A percentile compares a stretch with the other conserved stretches of the same genome.
phyloP scores from a whole-genome alignment of 2,113 vertebrate genomes.

The Scomber colias region DNA sequence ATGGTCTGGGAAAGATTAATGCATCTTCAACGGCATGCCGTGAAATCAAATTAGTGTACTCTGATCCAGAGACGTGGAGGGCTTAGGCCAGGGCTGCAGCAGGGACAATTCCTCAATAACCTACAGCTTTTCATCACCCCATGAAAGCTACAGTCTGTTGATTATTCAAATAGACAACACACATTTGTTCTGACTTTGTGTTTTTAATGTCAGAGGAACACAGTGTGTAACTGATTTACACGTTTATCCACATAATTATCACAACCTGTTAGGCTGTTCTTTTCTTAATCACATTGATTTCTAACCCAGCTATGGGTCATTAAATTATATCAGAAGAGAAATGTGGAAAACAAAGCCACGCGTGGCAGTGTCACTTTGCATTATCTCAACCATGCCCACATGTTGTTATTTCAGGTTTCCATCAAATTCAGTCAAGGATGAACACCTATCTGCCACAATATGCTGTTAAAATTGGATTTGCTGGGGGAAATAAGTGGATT shows the following conservation, averaged over 20 bases:
- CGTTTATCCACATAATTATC: conserved; percentile 43
- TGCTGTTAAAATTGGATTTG: conserved; percentile 77
- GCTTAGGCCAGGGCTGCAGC: conserved; percentile 67
- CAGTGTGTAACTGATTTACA: conserved; percentile 19
- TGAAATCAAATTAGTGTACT: conserved; percentile 95
- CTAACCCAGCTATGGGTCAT: conserved; percentile 34
- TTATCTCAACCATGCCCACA: conserved; percentile 61
- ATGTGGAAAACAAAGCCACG: conserved; percentile 65
- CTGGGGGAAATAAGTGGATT: conserved; percentile 66
- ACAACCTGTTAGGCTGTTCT: conserved; percentile 1
- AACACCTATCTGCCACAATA: conserved; percentile 68
- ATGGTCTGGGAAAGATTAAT: conserved; percentile 87
- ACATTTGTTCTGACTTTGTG: conserved; percentile 36
- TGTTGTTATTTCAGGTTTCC: conserved; percentile 64
- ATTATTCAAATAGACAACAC: conserved; percentile 53
- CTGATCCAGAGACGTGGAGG: conserved; percentile 83
- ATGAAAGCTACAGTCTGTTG: conserved; percentile 53
- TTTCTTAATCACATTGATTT: conserved; percentile 50
- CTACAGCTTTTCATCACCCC: conserved; percentile 40
- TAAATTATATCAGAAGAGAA: conserved; percentile 58
- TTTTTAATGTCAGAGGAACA: conserved; percentile 8
- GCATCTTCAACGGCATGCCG: conserved; percentile 77
- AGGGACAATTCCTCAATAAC: conserved; percentile 80
- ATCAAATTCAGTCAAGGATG: conserved; percentile 71
- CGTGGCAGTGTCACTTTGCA: conserved; percentile 72